Evolutionary conservation across 2,797 vertebrate species (phyloP), one percentile per base, ranked within the genome.

Genomic region (Gastrophryne carolinensis): DNA sequence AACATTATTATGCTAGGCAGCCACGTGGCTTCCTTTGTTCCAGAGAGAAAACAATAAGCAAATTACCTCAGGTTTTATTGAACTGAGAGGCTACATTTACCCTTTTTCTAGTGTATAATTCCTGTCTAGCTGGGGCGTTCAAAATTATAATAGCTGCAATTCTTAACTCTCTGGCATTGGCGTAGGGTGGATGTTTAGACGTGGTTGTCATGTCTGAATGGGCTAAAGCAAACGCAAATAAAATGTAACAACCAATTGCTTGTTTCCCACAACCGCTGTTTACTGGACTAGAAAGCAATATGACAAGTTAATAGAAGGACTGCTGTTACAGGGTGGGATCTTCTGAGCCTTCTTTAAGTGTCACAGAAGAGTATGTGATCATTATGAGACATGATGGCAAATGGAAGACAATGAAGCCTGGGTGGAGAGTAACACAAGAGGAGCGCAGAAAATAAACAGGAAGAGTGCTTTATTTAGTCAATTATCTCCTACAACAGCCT

Each of bases 221-320:
- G 10, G 15, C 60, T 50, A 23, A 69, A 17, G 65, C 0, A 5
- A 44, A 62, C 62, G 26, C 66, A 2, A n/a, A 70, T 66, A 30
- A 8, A 44, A 24, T 61, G 52, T 41, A 50, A n/a, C 69, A n/a
- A 66, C 67, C 53, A 24, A 53, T 1, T 67, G 68, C 41, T 30
- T 62, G 6, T 19, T 0, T 27, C 39, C 66, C 29, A 26, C 61
- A 23, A 29, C 62, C 4, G 17, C 66, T 70, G 64, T 72, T 75
- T 67, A 68, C 54, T 74, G 23, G 2, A 37, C 73, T 75, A 70
- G 64, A 79, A 76, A 75, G 35, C 63, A 66, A 68, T 68, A 63
- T 49, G 57, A 79, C 75, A 74, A 67, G 61, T 71, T 81, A 79
- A 79, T 77, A 54, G 32, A 80, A 65, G 61, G 37, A 37, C 66